phyloP scores from a whole-genome alignment of 23 tunicate genomes.

The Styela plicata region DNA sequence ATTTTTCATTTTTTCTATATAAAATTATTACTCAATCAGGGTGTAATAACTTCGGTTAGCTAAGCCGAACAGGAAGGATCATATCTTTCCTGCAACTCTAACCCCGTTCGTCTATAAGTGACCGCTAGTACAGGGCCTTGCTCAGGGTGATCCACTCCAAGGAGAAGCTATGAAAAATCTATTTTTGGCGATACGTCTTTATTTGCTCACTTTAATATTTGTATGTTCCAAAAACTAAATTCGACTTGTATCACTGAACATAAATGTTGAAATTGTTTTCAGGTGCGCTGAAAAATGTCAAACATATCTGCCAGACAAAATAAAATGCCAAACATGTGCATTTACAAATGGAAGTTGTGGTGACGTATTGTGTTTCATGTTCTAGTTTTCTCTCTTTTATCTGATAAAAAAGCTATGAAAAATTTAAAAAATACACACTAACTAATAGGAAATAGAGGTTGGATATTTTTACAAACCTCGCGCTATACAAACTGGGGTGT shows the following conservation, averaged over 20 bases:
- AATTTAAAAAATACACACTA: too few species aligned
- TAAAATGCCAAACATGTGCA: background rate
- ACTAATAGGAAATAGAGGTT: background rate
- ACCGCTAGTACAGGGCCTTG: too few species aligned
- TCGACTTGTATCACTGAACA: background rate
- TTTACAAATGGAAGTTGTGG: background rate
- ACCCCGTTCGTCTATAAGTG: too few species aligned
- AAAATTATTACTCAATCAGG: too few species aligned
- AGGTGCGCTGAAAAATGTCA: background rate
- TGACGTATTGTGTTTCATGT: background rate
- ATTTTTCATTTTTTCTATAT: too few species aligned
- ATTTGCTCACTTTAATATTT: too few species aligned
- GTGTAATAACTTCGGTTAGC: too few species aligned
- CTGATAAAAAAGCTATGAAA: background rate
- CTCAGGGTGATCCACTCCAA: too few species aligned
- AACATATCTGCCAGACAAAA: background rate
- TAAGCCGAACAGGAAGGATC: too few species aligned
- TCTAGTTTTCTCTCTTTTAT: background rate
- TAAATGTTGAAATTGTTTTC: background rate
- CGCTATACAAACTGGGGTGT: background rate
- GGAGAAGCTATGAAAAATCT: too few species aligned
- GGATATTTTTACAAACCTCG: background rate
- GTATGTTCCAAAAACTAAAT: too few species aligned
- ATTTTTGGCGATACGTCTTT: background rate
- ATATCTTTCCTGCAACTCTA: too few species aligned